These are phyloP conservation scores for Torymus texanus DNA, from an alignment of 2,888 invertebrate genomes.

Conservation along the genomic window DNA sequence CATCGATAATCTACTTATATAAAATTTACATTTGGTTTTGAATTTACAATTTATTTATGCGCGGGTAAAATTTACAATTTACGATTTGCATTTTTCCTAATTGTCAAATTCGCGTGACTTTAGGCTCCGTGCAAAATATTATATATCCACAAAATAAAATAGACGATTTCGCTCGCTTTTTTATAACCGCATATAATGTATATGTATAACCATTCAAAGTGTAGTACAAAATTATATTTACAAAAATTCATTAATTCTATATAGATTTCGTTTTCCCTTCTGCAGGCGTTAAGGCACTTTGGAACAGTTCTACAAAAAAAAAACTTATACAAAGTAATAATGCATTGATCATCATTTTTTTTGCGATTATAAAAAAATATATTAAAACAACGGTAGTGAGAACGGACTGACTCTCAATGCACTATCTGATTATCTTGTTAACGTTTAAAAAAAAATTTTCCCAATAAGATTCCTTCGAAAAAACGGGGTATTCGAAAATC, in stretches of 20 bases:
- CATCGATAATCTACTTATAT: conserved; percentile 55
- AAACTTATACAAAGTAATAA: conserved; percentile 43
- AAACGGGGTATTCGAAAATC: conserved; percentile 55
- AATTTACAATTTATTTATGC: conserved; percentile 53
- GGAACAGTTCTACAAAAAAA: conserved; percentile 67
- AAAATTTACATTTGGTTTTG: conserved; percentile 57
- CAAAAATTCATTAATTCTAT: conserved; percentile 64
- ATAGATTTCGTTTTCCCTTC: conserved; percentile 56
- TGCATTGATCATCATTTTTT: conserved; percentile 46
- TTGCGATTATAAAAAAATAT: conserved; percentile 33
- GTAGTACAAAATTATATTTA: conserved; percentile 69
- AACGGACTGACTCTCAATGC: conserved; percentile 43
- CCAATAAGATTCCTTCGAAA: conserved; percentile 47
- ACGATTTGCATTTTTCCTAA: conserved; percentile 48
- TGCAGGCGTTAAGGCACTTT: conserved; percentile 73
- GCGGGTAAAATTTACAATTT: conserved; percentile 39
- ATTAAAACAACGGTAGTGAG: conserved; percentile 41
- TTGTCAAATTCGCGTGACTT: conserved; percentile 49
- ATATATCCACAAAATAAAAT: background rate
- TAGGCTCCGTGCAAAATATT: conserved; percentile 50
- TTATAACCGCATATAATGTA: conserved; percentile 39
- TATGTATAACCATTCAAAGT: conserved; percentile 49
- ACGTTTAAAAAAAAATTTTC: conserved; percentile 28
- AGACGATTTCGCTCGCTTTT: conserved; percentile 38
- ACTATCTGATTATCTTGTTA: conserved; percentile 34